A percentile compares a stretch with the other conserved stretches of the same genome.
phyloP scores from a whole-genome alignment of 2,113 vertebrate species.

The Nyctereutes procyonoides region DNA sequence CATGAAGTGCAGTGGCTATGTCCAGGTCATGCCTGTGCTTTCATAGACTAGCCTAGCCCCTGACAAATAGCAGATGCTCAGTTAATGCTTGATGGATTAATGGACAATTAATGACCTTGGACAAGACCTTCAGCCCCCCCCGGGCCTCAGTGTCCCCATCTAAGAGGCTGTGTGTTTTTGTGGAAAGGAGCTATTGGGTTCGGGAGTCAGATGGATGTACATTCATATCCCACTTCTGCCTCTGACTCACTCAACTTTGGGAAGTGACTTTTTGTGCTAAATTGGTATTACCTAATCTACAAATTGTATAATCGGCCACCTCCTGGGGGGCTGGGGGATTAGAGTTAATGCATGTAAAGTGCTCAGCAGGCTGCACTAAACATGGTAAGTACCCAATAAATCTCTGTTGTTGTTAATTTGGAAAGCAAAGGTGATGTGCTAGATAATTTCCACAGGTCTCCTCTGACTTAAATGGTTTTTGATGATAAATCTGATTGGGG shows the following conservation, averaged over 20 bases:
- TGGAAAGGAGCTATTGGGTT: neutral
- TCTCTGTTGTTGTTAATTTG: conserved; percentile 56
- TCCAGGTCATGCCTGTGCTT: neutral
- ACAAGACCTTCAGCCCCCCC: neutral
- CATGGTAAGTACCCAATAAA: conserved; percentile 30
- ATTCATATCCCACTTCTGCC: neutral
- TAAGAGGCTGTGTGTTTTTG: neutral
- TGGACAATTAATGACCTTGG: neutral
- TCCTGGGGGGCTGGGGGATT: neutral
- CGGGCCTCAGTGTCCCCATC: neutral
- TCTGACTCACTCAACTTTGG: neutral
- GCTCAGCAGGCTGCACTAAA: neutral
- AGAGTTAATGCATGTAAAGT: neutral
- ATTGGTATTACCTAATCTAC: neutral
- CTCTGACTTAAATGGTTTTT: neutral
- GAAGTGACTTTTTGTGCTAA: neutral
- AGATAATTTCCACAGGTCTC: conserved; percentile 19
- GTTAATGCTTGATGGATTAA: conserved; percentile 44
- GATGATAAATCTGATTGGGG: neutral
- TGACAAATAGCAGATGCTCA: conserved; percentile 63
- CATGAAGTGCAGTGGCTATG: neutral
- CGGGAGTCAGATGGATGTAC: neutral
- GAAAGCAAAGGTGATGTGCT: conserved; percentile 44
- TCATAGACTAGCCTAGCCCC: neutral
- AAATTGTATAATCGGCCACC: neutral